phyloP scores from a whole-genome alignment of 2,888 invertebrate genomes.

The Apamea monoglypha region DNA sequence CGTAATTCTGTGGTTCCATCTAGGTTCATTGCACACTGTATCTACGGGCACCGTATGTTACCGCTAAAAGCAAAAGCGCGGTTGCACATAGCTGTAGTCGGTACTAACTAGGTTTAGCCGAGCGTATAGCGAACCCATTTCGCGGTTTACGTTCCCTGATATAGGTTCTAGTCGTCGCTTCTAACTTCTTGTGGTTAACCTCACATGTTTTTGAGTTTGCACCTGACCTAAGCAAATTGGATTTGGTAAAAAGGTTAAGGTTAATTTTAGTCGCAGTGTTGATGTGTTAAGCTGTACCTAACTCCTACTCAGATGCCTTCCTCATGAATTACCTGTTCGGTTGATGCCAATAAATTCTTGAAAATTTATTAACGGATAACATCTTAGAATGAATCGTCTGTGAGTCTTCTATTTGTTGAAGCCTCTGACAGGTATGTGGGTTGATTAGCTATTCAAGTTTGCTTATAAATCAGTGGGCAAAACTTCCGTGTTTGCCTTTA shows the following conservation, averaged over 20 bases:
- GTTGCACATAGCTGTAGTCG: neutral
- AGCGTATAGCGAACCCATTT: slow-evolving; percentile 26
- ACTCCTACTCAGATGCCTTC: neutral
- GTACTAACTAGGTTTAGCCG: slow-evolving; percentile 5
- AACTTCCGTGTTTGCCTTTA: slow-evolving; percentile 38
- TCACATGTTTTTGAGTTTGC: slow-evolving; percentile 4
- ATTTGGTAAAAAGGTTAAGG: slow-evolving; percentile 6
- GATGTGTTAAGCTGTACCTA: no score
- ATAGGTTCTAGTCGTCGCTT: slow-evolving; percentile 15
- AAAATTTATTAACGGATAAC: slow-evolving; percentile 26
- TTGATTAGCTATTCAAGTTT: slow-evolving; percentile 42
- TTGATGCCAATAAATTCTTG: slow-evolving; percentile 15
- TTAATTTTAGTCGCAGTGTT: neutral
- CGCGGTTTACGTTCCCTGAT: slow-evolving; percentile 29
- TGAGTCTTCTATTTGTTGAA: slow-evolving; percentile 21
- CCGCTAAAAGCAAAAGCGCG: slow-evolving; percentile 20
- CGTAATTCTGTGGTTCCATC: slow-evolving; percentile 23
- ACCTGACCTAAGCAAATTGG: neutral
- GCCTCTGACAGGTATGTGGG: slow-evolving; percentile 16
- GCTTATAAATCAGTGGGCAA: slow-evolving; percentile 45
- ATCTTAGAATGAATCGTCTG: slow-evolving; percentile 37
- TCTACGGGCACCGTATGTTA: neutral
- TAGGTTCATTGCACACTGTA: slow-evolving; percentile 29
- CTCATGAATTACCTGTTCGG: neutral
- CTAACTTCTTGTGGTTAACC: slow-evolving; percentile 19